Conservation (phyloP, 2,113 vertebrate genomes). For the Xiphophorus hellerii region DNA sequence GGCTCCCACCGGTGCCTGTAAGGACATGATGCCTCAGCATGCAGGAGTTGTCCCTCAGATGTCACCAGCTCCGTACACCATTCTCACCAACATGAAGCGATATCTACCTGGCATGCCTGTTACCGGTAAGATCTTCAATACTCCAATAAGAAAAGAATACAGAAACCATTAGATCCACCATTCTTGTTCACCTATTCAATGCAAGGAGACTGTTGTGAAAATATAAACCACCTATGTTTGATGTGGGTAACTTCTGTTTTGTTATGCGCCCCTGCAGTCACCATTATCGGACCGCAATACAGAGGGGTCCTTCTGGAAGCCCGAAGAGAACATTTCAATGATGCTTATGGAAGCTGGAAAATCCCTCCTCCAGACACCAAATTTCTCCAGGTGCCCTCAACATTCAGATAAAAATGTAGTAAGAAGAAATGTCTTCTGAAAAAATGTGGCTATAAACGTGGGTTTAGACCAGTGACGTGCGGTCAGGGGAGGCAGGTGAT, state of each 20-base stretch:
- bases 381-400: slow-evolving; percentile 56
- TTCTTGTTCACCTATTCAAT: too few species aligned
- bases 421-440: neutral
- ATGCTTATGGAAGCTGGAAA: slow-evolving; percentile 70
- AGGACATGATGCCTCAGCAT: slow-evolving; percentile 52
- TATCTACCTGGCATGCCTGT: slow-evolving; percentile 33
- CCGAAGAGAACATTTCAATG: slow-evolving; percentile 25
- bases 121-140: slow-evolving; percentile 22
- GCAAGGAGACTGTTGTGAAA: too few species aligned
- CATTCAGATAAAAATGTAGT: neutral
- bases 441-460: neutral
- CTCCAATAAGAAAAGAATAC: neutral
- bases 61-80: slow-evolving; percentile 30
- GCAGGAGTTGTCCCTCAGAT: slow-evolving; percentile 40
- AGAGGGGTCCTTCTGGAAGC: slow-evolving; percentile 72
- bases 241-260: neutral
- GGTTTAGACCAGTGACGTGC: neutral
- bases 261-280: slow-evolving; percentile 59
- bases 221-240: neutral
- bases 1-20: slow-evolving; percentile 52
- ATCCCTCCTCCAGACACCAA: slow-evolving; percentile 66
- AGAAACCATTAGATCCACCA: neutral
- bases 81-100: slow-evolving; percentile 16
- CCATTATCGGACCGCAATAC: slow-evolving; percentile 72
- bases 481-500: too few species aligned